Conservation (phyloP, 1,140 invertebrate species). For the Gonioctena quinquepunctata region DNA sequence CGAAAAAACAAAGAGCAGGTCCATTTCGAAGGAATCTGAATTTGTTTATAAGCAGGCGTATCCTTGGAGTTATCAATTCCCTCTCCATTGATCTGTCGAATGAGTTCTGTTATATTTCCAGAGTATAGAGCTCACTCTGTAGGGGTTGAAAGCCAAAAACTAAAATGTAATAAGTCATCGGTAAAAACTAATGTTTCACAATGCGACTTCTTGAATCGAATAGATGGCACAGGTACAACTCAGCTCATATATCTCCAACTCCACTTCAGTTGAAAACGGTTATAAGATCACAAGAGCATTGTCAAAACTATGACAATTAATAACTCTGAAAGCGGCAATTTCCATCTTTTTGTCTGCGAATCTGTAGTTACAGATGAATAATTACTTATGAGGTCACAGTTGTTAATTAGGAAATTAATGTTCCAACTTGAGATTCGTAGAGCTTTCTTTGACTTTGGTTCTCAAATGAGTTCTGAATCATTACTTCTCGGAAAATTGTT, state of each 20-base stretch:
- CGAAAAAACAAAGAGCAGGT: too few species aligned
- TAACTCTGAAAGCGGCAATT: slow-evolving; percentile 46
- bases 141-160: too few species aligned
- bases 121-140: too few species aligned
- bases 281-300: slow-evolving; percentile 48
- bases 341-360: slow-evolving; percentile 47
- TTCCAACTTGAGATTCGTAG: slow-evolving; percentile 52
- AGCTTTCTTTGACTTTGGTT: slow-evolving; percentile 1
- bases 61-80: too few species aligned
- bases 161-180: too few species aligned
- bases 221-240: neutral
- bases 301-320: slow-evolving; percentile 54
- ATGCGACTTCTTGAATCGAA: too few species aligned
- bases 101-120: too few species aligned
- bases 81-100: too few species aligned
- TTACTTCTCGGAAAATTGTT: neutral
- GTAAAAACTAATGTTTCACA: too few species aligned
- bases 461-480: neutral
- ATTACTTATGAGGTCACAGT: slow-evolving; percentile 55
- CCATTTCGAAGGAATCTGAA: too few species aligned
- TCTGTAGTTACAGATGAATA: slow-evolving; percentile 50
- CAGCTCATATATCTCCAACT: slow-evolving; percentile 1
- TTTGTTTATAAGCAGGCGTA: too few species aligned
- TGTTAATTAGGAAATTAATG: slow-evolving; percentile 56
- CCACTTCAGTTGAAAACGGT: slow-evolving; percentile 27